Base-by-base conservation (phyloP, 2,888 invertebrate species). In the Celastrina argiolus region DNA sequence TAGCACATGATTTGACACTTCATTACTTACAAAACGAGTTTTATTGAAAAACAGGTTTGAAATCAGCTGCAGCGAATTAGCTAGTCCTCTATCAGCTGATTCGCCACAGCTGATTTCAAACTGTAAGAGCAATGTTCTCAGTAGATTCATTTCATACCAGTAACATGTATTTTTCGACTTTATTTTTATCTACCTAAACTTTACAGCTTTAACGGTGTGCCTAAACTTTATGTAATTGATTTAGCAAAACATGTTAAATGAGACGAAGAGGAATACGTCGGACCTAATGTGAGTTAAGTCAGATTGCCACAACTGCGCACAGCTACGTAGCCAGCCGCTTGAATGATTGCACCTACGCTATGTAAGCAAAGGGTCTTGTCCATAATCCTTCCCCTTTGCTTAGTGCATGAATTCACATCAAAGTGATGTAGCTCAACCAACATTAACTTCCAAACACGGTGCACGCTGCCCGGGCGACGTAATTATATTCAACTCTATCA, bases 341-440 rank as follows among this genome's bases (percentile, higher is more conserved):
- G 84, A 82, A 79, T 83, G 83, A 79, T 71, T 85, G 80, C 83
- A 83, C 76, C 79, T 74, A 75, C 78, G 79, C 78, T 79, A 79
- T 79, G 79, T 78, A 78, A 79, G 82, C 82, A 82, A 82, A 82
- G 84, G 82, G 80, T 78, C 77, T 76, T 75, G 78, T 79, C 80
- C 78, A 80, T 81, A 79, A 79, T 74, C 78, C 76, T 72, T 78
- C 80, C 79, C 80, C 78, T 78, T 77, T 75, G 75, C 78, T 73
- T 70, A 74, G 75, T 76, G 80, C 79, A 79, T 81, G 77, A 75
- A 74, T 78, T 81, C 78, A 87, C 87, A 85, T 88, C 87, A 88
- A 88, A 88, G 87, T 77, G 77, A 78, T 75, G 73, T 77, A 78
- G 51, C 51, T 26, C 51, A 81, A 84, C 83, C 80, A 81, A 83